A percentile compares a stretch with the other conserved stretches of the same genome.
These are phyloP conservation scores for Anableps anableps DNA, from an alignment of 2,797 vertebrate species.

Conservation along the genomic window DNA sequence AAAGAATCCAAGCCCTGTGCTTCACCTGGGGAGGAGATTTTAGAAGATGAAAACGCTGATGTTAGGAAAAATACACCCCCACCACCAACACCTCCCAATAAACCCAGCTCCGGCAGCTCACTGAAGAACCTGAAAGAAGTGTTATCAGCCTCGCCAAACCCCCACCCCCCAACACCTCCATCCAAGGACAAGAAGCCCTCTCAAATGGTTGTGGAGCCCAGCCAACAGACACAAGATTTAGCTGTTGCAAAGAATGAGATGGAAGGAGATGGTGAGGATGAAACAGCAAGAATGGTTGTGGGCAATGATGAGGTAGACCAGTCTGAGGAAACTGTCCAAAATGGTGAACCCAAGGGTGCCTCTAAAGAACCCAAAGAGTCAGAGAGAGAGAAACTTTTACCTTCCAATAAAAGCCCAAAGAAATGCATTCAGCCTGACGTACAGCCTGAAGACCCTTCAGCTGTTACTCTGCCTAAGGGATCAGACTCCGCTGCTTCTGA, in stretches of 20 bases:
- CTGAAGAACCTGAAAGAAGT: constrained; percentile 33
- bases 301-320: constrained; percentile 20
- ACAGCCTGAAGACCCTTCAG: neutral
- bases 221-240: constrained; percentile 15
- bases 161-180: constrained; percentile 73
- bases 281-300: constrained; percentile 39
- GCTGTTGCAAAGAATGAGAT: constrained; percentile 37
- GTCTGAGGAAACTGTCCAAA: constrained; percentile 10
- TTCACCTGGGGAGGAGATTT: constrained; percentile 35
- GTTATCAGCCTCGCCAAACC: constrained; percentile 41
- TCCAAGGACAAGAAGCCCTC: constrained; percentile 77
- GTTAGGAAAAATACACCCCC: constrained; percentile 69
- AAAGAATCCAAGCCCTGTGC: constrained; percentile 64
- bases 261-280: constrained; percentile 38
- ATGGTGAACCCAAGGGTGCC: constrained; percentile 20
- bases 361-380: constrained; percentile 33
- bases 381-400: constrained; percentile 48
- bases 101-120: constrained; percentile 64
- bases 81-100: constrained; percentile 80
- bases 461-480: neutral
- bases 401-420: constrained; percentile 43
- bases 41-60: constrained; percentile 35
- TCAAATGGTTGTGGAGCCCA: constrained; percentile 5
- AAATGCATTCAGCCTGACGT: neutral
- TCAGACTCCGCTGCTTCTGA: constrained; percentile 21